Conservation (phyloP, 2,797 vertebrate species). For the Crocidura indochinensis region DNA sequence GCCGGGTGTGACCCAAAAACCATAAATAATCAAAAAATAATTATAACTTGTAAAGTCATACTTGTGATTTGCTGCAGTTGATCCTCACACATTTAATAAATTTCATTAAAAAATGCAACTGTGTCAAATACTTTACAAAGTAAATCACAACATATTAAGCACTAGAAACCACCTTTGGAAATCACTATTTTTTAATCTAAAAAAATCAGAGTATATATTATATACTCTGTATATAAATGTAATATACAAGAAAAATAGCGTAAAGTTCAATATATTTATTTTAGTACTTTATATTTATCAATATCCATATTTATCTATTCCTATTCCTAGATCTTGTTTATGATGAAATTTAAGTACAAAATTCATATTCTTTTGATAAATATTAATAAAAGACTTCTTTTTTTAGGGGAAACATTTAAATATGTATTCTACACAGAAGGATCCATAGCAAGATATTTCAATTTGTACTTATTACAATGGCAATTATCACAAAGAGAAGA, state of each 20-base stretch:
- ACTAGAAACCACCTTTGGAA: background rate
- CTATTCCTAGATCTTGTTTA: no score
- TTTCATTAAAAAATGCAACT: conserved; percentile 2
- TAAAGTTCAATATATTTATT: conserved; percentile 46
- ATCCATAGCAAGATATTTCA: conserved; percentile 55
- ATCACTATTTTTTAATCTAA: conserved; percentile 23
- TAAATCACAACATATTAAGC: background rate
- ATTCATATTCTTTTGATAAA: conserved; percentile 71
- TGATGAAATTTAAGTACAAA: background rate
- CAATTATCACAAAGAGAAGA: background rate
- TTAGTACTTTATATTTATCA: background rate
- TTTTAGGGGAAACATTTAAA: no score
- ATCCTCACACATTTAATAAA: conserved; percentile 36
- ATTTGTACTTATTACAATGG: background rate
- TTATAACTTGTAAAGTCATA: background rate
- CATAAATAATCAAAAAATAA: conserved; percentile 25
- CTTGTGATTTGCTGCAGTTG: conserved; percentile 11
- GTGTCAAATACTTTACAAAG: conserved; percentile 42
- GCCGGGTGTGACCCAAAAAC: no score
- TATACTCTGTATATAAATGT: no score
- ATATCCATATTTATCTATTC: no score
- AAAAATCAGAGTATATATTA: background rate
- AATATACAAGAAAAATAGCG: background rate
- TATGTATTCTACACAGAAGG: conserved; percentile 58
- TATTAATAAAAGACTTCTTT: conserved; percentile 34